Conservation (phyloP, 2,113 vertebrate genomes). For the Megaceryle maxima region DNA sequence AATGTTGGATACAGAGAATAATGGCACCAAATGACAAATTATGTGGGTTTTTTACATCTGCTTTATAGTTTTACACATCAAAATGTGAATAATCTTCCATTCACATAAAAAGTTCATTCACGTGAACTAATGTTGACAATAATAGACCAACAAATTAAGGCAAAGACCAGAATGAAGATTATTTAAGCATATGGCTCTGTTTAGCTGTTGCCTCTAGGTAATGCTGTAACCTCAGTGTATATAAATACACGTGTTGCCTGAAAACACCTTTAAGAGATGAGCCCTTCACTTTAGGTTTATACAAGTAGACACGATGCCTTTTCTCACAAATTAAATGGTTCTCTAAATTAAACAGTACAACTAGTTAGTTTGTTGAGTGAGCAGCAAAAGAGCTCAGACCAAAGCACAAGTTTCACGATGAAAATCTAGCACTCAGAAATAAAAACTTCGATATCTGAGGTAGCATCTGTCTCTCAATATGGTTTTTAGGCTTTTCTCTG, state of each 20-base stretch:
- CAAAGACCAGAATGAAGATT: not conserved
- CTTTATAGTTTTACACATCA: not conserved
- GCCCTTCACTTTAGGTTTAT: not conserved
- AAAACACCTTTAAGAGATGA: not conserved
- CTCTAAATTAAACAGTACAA: not conserved
- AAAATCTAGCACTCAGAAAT: conserved; percentile 28
- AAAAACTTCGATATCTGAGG: conserved; percentile 2
- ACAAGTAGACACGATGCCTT: not conserved
- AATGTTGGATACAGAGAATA: not conserved
- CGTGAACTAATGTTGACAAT: not conserved
- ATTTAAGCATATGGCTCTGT: not conserved
- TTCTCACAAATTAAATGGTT: not conserved
- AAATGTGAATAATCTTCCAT: not conserved
- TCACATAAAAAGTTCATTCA: not conserved
- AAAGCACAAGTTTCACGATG: not conserved
- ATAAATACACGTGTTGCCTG: not conserved
- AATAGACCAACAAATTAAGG: not conserved
- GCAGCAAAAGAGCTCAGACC: not conserved
- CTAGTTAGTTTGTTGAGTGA: not conserved
- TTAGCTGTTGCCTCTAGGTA: not conserved
- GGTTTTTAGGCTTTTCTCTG: not conserved
- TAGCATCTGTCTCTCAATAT: conserved; percentile 51
- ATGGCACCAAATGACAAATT: not conserved
- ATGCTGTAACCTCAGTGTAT: not conserved
- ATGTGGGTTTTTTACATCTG: not conserved